These are phyloP conservation scores for Symphodus melops DNA, from an alignment of 2,113 vertebrate species.

Conservation along the genomic window DNA sequence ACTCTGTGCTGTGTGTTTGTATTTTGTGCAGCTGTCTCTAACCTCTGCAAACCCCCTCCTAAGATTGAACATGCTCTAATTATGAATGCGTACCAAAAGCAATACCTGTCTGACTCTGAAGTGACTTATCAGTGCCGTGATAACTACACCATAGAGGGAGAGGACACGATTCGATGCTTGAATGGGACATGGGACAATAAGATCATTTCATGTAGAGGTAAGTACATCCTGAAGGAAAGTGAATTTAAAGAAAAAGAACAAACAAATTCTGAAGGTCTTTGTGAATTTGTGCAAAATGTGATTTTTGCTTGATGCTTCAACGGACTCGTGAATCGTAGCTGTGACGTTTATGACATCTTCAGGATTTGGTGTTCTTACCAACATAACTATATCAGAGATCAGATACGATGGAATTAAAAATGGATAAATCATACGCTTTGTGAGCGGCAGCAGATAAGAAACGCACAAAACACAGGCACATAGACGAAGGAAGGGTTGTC, in stretches of 20 bases:
- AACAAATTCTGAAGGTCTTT: conserved; percentile 21
- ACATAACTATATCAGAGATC: too few species aligned
- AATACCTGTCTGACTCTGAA: neutral
- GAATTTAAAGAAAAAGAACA: neutral
- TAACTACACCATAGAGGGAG: neutral
- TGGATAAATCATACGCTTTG: too few species aligned
- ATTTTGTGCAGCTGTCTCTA: conserved; percentile 18
- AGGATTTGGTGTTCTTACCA: too few species aligned
- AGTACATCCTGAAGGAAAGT: conserved; percentile 7
- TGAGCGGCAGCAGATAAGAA: too few species aligned
- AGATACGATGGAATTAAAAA: too few species aligned
- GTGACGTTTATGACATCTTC: too few species aligned
- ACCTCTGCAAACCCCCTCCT: conserved; percentile 12
- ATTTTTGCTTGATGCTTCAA: too few species aligned
- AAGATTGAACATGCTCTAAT: conserved; percentile 56
- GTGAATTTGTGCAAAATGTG: too few species aligned
- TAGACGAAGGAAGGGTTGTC: too few species aligned
- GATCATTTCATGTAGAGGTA: conserved; percentile 40
- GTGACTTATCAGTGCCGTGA: conserved; percentile 55
- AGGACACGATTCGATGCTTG: neutral
- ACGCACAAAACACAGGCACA: too few species aligned
- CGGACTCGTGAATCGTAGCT: too few species aligned
- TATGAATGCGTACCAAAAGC: rapidly evolving
- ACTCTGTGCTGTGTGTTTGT: neutral
- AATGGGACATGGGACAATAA: conserved; percentile 38